A percentile compares a stretch with the other conserved stretches of the same genome.
Conservation (phyloP, 2,113 vertebrate species). For the Rhinoderma darwinii region DNA sequence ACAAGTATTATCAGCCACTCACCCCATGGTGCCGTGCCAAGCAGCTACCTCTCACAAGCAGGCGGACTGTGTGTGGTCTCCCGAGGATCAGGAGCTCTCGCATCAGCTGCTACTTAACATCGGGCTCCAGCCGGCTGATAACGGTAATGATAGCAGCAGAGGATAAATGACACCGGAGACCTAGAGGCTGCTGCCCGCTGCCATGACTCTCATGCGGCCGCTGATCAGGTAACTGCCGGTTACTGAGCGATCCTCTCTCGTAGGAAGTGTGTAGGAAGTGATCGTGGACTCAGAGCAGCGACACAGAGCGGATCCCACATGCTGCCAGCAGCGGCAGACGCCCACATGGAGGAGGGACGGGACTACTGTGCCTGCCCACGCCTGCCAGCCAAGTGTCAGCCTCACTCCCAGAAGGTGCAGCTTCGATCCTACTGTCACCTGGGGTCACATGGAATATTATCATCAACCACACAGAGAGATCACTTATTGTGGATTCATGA, state of each 20-base stretch:
- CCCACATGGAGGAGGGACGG: constrained; percentile 62
- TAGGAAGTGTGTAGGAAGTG: constrained; percentile 51
- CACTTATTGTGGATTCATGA: too few relatives aligned
- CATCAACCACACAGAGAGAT: background rate
- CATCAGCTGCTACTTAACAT: constrained; percentile 64
- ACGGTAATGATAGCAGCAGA: constrained; percentile 37
- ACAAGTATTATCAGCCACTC: constrained; percentile 57
- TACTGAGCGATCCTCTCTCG: background rate
- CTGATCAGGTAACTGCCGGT: background rate
- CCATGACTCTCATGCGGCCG: constrained; percentile 7
- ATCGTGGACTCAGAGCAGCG: constrained; percentile 62
- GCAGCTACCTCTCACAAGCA: constrained; percentile 73
- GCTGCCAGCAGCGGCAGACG: constrained; percentile 64
- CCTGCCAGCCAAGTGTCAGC: constrained; percentile 28
- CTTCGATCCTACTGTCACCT: background rate
- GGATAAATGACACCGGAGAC: background rate
- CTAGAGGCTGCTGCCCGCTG: constrained; percentile 49
- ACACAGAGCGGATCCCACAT: constrained; percentile 72
- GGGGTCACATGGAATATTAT: background rate
- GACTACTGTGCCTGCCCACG: constrained; percentile 50
- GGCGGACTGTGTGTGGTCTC: constrained; percentile 62
- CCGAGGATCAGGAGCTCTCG: constrained; percentile 66
- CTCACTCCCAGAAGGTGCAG: constrained; percentile 10
- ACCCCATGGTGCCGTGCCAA: constrained; percentile 75
- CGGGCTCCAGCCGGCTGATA: constrained; percentile 54